phyloP scores from a whole-genome alignment of 2,888 invertebrate genomes.

The Caenorhabditis sp. region DNA sequence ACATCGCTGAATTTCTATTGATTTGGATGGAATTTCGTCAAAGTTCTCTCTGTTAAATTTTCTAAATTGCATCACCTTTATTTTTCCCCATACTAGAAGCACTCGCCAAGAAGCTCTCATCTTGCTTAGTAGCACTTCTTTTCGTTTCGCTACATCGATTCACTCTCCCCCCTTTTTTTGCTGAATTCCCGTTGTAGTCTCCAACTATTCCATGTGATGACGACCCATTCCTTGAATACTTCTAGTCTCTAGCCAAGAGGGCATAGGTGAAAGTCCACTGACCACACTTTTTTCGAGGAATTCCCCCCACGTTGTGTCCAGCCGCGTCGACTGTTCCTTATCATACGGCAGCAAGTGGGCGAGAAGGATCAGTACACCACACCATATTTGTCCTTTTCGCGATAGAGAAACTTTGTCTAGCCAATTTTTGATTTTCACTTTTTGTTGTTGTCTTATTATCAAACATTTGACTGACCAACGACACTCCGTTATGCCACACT shows the following conservation, averaged over 20 bases:
- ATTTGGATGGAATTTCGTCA: no score
- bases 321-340: slow-evolving; percentile 27
- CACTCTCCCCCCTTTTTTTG: not conserved
- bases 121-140: not conserved
- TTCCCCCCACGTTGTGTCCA: not conserved
- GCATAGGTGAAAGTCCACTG: slow-evolving; percentile 40
- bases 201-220: not conserved
- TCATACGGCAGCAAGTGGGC: not conserved
- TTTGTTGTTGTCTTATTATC: no score
- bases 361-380: slow-evolving; percentile 24
- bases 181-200: not conserved
- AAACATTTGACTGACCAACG: no score
- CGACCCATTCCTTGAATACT: not conserved
- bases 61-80: not conserved
- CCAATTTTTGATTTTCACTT: no score
- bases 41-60: no score
- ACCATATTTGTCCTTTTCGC: slow-evolving; percentile 10
- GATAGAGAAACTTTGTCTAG: not conserved
- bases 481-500: no score
- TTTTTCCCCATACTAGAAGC: no score
- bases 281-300: slow-evolving; percentile 4
- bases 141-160: no score
- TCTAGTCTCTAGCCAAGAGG: not conserved
- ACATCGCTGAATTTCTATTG: no score
- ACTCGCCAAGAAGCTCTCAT: not conserved